Evolutionary conservation across 2,888 invertebrate species (phyloP), one percentile per base, ranked within the genome.

Genomic region (Lepidocyrtinus sp.): DNA sequence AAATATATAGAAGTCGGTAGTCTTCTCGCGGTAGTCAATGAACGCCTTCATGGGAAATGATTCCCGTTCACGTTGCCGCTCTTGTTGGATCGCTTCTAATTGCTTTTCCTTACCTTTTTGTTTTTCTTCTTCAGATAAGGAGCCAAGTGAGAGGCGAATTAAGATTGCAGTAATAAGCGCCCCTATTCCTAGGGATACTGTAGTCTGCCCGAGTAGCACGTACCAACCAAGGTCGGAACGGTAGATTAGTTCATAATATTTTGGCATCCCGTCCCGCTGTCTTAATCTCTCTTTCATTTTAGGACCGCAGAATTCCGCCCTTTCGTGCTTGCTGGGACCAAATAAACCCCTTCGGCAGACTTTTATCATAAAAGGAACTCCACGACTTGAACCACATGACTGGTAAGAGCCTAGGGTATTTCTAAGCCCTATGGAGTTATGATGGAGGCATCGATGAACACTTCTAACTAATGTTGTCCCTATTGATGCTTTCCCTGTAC

Each of bases 221-320:
- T 84, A 85, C 0, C 46, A 64, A 0, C 72, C 75, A 12, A 84
- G 72, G 22, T 74, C 64, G 1, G 80, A 21, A 19, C 82, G 62
- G 61, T 86, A 86, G 59, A 86, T 83, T 7, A 86, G 27, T 2
- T 45, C 17, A 50, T 83, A 86, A 1, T 70, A 71, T 12, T 55
- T 72, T 0, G 85, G 84, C n/a, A 86, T 64, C 2, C 82, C 75
- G 68, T 86, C 86, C 21, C 71, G 9, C 1, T 7, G 62, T 27
- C 71, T 55, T 26, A 63, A 45, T 9, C 22, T 3, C n/a, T 62
- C 65, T 24, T 19, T 15, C 1, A 25, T 71, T 45, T 72, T 59
- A 5, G 55, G 26, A 1, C 63, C 21, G 62, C 71, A 61, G 55
- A 82, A 65, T 24, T 75, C 64, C 3, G 7, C n/a, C 19, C 22